Base-by-base conservation (phyloP, 2,888 invertebrate genomes). In the Megastigmus dorsalis region DNA sequence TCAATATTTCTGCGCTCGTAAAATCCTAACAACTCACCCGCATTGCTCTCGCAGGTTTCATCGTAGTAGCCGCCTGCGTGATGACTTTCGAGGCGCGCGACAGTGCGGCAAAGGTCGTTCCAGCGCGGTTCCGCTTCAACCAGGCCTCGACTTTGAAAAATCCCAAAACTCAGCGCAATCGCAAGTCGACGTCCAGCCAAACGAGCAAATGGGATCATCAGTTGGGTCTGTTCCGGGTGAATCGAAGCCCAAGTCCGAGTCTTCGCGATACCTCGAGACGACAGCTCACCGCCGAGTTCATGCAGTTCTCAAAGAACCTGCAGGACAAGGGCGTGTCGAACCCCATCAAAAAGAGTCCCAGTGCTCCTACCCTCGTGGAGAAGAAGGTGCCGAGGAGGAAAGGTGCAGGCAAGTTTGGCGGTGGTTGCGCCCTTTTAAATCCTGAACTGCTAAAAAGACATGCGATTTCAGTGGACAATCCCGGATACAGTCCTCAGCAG, bases 31-130 rank as follows among this genome's bases (percentile, higher is more conserved):
- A n/a, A n/a, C n/a, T n/a, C 38, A 38, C 15, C 23, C 38, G 5
- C 15, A 20, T n/a, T 54, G 1, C 38, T 74, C 59, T 41, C 77
- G 1, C 84, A 95, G 95, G 96, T 43, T 98, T 98, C 87, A 96
- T 97, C 80, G 95, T 98, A 45, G 98, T 98, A 23, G 97, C 98
- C 33, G 97, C 98, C 0, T 98, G 98, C 85, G 98, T 99, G 65
- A 97, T 98, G 95, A 98, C 98, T n/a, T 97, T 98, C 85, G 98
- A 98, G 86, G 97, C 97, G 0, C 92, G 98, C 2, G 98, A 98
- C 88, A 96, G 96, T 76, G 96, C 98, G 0, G 96, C 97, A 1
- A 95, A 95, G 87, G 95, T 97, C 65, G 95, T 96, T 15, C 96
- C 96, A 0, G 95, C 95, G 36, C 91, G 93, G 23, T 90, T 92